A percentile compares a stretch with the other conserved stretches of the same genome.
Evolutionary conservation across 2,113 vertebrate species (phyloP).

Genomic region (Stictonetta naevosa): DNA sequence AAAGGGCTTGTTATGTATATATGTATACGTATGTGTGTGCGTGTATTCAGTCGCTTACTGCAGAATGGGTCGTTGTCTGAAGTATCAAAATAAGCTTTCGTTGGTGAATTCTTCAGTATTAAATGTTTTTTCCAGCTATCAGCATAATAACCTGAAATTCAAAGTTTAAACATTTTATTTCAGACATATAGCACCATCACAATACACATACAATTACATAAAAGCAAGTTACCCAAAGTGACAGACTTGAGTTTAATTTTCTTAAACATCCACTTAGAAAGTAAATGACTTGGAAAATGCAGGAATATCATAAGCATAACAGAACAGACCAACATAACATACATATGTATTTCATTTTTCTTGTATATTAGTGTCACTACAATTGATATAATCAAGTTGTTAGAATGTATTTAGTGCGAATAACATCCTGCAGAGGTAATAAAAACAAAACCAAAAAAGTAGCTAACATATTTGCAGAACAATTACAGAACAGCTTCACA

Average conservation of each 20-base stretch:
- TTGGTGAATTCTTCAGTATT: slow-evolving; percentile 65
- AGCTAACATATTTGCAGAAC: neutral
- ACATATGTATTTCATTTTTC: neutral
- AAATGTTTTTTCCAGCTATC: slow-evolving; percentile 82
- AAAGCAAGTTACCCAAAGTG: neutral
- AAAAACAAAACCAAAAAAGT: neutral
- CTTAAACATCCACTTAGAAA: neutral
- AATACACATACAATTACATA: neutral
- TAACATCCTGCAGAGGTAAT: neutral
- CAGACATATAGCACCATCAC: neutral
- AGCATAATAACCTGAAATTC: slow-evolving; percentile 82
- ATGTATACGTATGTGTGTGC: neutral
- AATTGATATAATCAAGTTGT: neutral
- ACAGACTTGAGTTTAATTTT: neutral
- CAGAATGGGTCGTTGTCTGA: slow-evolving; percentile 80
- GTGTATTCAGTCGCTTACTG: slow-evolving; percentile 77
- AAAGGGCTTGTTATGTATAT: neutral
- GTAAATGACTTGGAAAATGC: neutral
- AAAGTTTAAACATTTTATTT: slow-evolving; percentile 10
- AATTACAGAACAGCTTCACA: neutral
- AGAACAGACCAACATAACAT: neutral
- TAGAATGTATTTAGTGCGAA: neutral
- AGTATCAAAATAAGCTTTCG: slow-evolving; percentile 87
- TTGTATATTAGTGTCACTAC: neutral
- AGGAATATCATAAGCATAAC: neutral